A percentile compares a stretch with the other conserved stretches of the same genome.
These are phyloP conservation scores for Hylyphantes graminicola DNA, from an alignment of 1,140 invertebrate genomes.

Conservation along the genomic window DNA sequence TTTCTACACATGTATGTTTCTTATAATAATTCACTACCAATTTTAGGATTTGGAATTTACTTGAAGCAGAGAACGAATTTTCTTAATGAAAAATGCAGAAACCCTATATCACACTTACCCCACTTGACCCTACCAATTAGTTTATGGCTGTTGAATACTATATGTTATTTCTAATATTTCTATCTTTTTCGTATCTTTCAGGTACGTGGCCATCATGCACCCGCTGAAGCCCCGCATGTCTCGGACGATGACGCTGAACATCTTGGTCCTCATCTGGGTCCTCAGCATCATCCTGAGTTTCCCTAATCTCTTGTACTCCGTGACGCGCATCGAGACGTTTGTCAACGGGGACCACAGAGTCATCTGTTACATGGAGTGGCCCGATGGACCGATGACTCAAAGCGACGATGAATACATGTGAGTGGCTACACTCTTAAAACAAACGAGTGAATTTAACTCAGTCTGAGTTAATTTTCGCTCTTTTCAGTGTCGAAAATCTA, in stretches of 20 bases:
- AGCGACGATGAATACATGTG: constrained; percentile 83
- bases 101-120: neutral
- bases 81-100: too few species aligned
- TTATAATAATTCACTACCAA: too few species aligned
- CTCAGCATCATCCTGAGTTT: constrained; percentile 80
- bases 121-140: neutral
- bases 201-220: constrained; percentile 89
- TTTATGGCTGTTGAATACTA: neutral
- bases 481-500: too few species aligned
- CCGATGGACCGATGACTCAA: constrained; percentile 76
- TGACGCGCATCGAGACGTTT: constrained; percentile 74
- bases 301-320: constrained; percentile 86
- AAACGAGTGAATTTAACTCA: too few species aligned
- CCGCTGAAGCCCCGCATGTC: constrained; percentile 84
- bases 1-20: too few species aligned
- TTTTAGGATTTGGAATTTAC: too few species aligned
- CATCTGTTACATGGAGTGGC: constrained; percentile 76
- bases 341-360: constrained; percentile 75
- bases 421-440: too few species aligned
- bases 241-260: constrained; percentile 80
- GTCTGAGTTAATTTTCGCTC: too few species aligned
- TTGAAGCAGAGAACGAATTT: too few species aligned
- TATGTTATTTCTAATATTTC: neutral
- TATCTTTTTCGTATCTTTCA: constrained; percentile 10
- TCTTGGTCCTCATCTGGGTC: constrained; percentile 81